Percentiles rank a stretch among this genome's conserved stretches.
Evolutionary conservation across 2,797 vertebrate genomes (phyloP).

Genomic region (Rhinatrema bivittatum): DNA sequence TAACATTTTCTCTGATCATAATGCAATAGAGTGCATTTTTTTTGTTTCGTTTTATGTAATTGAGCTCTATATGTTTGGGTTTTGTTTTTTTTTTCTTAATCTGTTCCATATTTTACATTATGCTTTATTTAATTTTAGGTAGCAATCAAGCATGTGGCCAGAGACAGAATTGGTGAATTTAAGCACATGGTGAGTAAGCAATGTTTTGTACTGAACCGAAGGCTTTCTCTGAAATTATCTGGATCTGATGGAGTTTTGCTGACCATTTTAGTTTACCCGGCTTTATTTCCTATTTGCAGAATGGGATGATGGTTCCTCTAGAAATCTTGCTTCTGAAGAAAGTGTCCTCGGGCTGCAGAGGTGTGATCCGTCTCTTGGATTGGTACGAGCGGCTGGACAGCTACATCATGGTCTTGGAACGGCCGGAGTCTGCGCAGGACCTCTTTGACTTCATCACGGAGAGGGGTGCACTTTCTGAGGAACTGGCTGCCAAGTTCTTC

Average conservation of each 20-base stretch:
- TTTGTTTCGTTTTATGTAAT: too few relatives aligned
- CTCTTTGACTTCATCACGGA: constrained; percentile 37
- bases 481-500: constrained; percentile 20
- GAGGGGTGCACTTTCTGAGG: constrained; percentile 20
- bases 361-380: constrained; percentile 27
- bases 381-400: constrained; percentile 31
- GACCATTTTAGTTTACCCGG: too few relatives aligned
- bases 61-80: too few relatives aligned
- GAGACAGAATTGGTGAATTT: constrained; percentile 22
- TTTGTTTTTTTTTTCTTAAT: too few relatives aligned
- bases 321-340: constrained; percentile 32
- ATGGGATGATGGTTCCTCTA: constrained; percentile 23
- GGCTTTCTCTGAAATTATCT: too few relatives aligned
- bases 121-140: constrained; percentile 11
- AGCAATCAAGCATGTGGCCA: constrained; percentile 29
- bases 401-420: constrained; percentile 32
- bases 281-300: constrained; percentile 6
- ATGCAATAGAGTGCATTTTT: too few relatives aligned
- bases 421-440: constrained; percentile 23
- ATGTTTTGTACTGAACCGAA: neutral
- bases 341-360: constrained; percentile 18
- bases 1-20: too few relatives aligned
- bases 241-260: too few relatives aligned
- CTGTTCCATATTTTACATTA: too few relatives aligned
- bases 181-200: constrained; percentile 20